These are phyloP conservation scores for Drosophila guanche DNA, from an alignment of 1,140 invertebrate genomes.

Conservation along the genomic window DNA sequence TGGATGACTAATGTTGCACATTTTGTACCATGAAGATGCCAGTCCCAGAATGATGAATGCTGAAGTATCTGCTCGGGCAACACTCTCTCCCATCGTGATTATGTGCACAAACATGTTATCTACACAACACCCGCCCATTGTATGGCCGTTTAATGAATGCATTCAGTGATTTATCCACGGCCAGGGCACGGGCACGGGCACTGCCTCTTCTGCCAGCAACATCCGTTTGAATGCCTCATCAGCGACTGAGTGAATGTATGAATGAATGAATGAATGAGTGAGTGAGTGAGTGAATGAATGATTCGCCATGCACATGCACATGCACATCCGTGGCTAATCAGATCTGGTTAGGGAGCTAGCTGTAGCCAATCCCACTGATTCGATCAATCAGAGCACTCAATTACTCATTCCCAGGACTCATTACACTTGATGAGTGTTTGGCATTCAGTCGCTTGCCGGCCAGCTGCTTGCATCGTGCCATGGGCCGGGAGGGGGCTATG, in stretches of 20 bases:
- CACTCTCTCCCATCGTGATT: too few species aligned
- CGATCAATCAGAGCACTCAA: constrained; percentile 46
- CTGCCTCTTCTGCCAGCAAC: constrained; percentile 11
- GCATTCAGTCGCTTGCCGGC: constrained; percentile 16
- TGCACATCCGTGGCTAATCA: constrained; percentile 6
- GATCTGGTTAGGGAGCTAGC: constrained; percentile 2
- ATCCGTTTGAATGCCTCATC: too few species aligned
- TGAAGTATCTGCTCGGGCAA: too few species aligned
- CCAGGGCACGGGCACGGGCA: constrained; percentile 1
- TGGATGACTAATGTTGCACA: too few species aligned
- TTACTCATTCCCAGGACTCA: constrained; percentile 48
- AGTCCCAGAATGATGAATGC: too few species aligned
- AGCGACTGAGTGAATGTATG: constrained; percentile 14
- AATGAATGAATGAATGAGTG: constrained; percentile 16
- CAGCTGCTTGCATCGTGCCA: constrained; percentile 10
- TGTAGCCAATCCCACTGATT: not conserved
- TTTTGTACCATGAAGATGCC: too few species aligned
- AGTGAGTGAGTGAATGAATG: constrained; percentile 23
- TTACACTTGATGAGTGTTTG: constrained; percentile 46
- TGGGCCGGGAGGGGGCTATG: not conserved
- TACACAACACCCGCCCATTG: too few species aligned
- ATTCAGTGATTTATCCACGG: too few species aligned
- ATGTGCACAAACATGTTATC: too few species aligned
- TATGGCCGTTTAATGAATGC: too few species aligned
- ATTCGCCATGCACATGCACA: constrained; percentile 13